These are phyloP conservation scores for Pteria penguin DNA, from an alignment of 2,888 invertebrate genomes.

Conservation along the genomic window DNA sequence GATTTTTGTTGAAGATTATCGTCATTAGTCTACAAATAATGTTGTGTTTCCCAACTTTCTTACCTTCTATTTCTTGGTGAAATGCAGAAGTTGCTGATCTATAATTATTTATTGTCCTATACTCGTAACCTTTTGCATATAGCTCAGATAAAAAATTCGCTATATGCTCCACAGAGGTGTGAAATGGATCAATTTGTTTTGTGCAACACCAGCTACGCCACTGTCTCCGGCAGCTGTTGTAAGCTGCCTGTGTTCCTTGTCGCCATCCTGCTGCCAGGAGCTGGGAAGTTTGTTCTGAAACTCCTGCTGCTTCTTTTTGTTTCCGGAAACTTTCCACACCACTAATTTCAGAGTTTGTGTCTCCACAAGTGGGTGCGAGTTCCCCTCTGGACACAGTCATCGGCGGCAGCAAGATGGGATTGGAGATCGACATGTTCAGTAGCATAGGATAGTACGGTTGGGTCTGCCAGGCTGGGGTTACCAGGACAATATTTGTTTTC, in stretches of 20 bases:
- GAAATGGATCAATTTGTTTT: conserved; percentile 16
- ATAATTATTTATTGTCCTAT: conserved; percentile 1
- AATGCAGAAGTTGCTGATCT: conserved; percentile 8
- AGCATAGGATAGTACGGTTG: neutral
- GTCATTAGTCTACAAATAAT: conserved; percentile 7
- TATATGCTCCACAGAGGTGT: conserved; percentile 5
- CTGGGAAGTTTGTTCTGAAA: neutral
- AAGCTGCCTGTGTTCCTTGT: conserved; percentile 12
- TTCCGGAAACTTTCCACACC: conserved; percentile 9
- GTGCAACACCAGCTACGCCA: conserved; percentile 7
- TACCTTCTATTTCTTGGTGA: conserved; percentile 1
- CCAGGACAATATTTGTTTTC: neutral
- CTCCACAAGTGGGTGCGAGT: no score
- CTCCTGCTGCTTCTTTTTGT: conserved; percentile 9
- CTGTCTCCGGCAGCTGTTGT: conserved; percentile 16
- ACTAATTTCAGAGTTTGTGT: no score
- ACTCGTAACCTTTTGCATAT: conserved; percentile 2
- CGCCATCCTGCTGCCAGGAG: conserved; percentile 8
- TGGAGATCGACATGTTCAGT: neutral
- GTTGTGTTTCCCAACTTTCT: neutral
- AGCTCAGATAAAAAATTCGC: neutral
- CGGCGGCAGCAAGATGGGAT: neutral
- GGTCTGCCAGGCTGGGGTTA: neutral
- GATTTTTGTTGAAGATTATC: neutral
- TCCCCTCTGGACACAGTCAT: no score